Conservation (phyloP, 2,888 invertebrate species). For the Neria commutata region DNA sequence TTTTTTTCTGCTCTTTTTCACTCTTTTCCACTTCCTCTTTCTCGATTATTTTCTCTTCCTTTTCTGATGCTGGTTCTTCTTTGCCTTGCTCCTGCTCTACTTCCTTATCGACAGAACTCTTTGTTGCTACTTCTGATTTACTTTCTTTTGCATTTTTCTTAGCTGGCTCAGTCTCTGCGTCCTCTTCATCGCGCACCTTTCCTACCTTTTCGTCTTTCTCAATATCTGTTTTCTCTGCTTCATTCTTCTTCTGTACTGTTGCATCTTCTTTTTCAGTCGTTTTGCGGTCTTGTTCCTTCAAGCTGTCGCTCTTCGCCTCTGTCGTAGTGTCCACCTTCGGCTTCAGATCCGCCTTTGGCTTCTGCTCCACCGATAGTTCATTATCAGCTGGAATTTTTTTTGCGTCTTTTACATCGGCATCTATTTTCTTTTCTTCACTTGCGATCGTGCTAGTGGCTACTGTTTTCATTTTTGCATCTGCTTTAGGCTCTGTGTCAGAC, state of each 20-base stretch:
- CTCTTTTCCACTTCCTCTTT: constrained; percentile 42
- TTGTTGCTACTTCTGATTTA: neutral
- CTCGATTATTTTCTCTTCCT: constrained; percentile 29
- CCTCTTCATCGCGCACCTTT: constrained; percentile 20
- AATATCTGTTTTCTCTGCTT: no score
- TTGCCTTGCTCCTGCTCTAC: constrained; percentile 15
- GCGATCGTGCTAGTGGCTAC: neutral
- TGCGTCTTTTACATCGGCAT: no score
- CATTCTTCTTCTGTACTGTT: no score
- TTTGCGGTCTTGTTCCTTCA: constrained; percentile 8
- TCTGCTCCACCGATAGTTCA: no score
- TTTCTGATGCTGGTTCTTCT: constrained; percentile 15
- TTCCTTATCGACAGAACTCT: constrained; percentile 6
- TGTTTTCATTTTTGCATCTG: neutral
- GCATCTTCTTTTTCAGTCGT: constrained; percentile 29
- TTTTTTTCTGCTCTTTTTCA: constrained; percentile 39
- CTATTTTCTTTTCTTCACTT: neutral
- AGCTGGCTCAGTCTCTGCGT: constrained; percentile 17
- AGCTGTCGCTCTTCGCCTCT: constrained; percentile 28
- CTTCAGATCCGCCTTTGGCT: neutral
- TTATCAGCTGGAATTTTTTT: no score
- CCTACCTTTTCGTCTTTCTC: constrained; percentile 5
- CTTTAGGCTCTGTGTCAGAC: neutral
- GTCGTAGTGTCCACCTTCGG: neutral
- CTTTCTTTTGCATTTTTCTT: neutral